Conservation (phyloP, 2,797 vertebrate genomes). For the Tapirus indicus region DNA sequence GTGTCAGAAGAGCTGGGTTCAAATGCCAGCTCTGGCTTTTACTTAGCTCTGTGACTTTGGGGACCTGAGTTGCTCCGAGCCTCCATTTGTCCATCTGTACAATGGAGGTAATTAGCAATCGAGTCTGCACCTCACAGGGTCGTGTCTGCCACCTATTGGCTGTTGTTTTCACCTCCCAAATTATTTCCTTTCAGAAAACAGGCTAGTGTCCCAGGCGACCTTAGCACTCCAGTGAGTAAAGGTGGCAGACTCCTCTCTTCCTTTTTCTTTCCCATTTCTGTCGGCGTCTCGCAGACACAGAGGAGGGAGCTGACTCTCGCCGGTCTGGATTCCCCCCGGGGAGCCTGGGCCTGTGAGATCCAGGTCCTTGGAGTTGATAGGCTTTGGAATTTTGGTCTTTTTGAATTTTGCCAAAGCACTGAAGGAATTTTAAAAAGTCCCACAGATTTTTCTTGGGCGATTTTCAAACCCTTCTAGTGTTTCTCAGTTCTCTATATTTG, state of each 20-base stretch:
- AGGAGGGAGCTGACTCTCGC: not conserved
- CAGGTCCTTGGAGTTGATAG: not conserved
- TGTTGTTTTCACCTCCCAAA: not conserved
- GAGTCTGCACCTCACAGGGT: too few species aligned
- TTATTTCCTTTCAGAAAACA: not conserved
- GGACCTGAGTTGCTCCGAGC: not conserved
- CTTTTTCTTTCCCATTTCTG: not conserved
- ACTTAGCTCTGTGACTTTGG: not conserved
- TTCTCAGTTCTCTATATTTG: slow-evolving; percentile 58
- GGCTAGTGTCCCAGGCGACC: not conserved
- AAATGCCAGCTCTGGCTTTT: not conserved
- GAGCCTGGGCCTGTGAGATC: not conserved
- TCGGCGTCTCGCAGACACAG: not conserved
- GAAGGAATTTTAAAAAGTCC: not conserved
- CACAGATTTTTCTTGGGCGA: not conserved
- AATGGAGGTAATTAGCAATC: not conserved
- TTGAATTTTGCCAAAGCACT: slow-evolving; percentile 9
- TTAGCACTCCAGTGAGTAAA: not conserved
- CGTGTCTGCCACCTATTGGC: not conserved
- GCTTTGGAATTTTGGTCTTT: not conserved
- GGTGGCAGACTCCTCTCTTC: not conserved
- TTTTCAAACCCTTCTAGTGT: not conserved
- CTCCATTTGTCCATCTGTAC: not conserved
- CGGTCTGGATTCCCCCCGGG: too few species aligned
- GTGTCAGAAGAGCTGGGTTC: not conserved